phyloP scores from a whole-genome alignment of 2,888 invertebrate genomes.

The Drosophila cracens region DNA sequence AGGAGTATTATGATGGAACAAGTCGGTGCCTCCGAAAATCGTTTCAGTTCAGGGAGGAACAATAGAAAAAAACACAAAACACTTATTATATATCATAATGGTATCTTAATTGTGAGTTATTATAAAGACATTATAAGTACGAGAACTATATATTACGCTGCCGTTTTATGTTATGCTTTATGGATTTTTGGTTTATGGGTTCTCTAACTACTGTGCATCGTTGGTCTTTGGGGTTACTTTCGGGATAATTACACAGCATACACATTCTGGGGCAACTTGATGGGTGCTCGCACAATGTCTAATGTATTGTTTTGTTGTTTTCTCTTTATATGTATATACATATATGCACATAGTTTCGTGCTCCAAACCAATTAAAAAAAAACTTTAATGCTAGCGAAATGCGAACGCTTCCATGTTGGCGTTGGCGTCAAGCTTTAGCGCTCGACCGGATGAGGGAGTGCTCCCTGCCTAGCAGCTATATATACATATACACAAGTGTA shows the following conservation, averaged over 20 bases:
- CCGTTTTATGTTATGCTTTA: not conserved
- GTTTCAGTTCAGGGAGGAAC: not conserved
- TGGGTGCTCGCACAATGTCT: slow-evolving; percentile 24
- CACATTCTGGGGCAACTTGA: slow-evolving; percentile 34
- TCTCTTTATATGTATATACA: not conserved
- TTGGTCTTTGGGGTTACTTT: slow-evolving; percentile 6
- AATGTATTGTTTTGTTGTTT: slow-evolving; percentile 3
- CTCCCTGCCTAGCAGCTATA: not conserved
- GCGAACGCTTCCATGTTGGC: slow-evolving; percentile 31
- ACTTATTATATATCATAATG: not conserved
- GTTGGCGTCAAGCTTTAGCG: slow-evolving; percentile 27
- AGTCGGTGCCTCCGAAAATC: not conserved
- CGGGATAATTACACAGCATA: slow-evolving; percentile 51
- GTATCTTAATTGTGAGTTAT: not conserved
- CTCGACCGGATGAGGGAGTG: slow-evolving; percentile 9
- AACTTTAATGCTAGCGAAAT: slow-evolving; percentile 56
- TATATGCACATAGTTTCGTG: slow-evolving; percentile 47
- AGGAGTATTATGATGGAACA: not conserved
- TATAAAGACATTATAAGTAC: not conserved
- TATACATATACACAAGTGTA: not conserved
- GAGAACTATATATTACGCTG: not conserved
- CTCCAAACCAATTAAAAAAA: slow-evolving; percentile 69
- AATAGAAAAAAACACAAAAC: not conserved
- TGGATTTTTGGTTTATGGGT: not conserved
- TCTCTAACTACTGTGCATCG: slow-evolving; percentile 2